Conservation (phyloP, 2,888 invertebrate genomes). For the Dryobotodes eremita region DNA sequence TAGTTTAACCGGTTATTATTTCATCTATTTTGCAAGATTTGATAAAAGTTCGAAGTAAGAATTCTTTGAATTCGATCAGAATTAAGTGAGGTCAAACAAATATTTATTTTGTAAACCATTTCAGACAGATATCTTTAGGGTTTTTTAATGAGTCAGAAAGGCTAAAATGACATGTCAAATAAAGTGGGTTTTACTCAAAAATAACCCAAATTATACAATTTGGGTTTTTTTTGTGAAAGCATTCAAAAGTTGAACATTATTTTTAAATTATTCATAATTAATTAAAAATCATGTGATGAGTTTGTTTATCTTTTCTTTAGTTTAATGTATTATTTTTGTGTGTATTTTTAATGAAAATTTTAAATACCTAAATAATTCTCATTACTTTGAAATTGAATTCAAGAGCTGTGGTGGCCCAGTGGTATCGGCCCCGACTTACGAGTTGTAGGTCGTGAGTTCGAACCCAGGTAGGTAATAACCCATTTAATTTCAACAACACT, state of each 20-base stretch:
- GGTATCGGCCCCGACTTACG: too few species aligned
- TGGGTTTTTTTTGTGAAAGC: neutral
- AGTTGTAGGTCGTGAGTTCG: too few species aligned
- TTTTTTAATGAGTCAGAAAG: neutral
- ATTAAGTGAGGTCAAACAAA: constrained; percentile 1
- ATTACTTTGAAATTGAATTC: neutral
- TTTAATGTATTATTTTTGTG: neutral
- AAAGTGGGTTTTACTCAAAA: constrained; percentile 3
- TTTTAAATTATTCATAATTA: neutral
- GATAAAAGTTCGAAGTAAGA: neutral
- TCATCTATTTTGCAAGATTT: neutral
- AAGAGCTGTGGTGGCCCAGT: too few species aligned
- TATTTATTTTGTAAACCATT: neutral
- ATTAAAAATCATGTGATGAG: neutral
- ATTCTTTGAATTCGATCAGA: neutral
- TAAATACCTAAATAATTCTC: neutral
- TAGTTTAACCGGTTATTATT: neutral
- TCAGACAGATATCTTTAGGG: neutral
- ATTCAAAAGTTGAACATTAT: neutral
- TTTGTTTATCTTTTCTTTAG: neutral
- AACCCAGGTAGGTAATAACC: too few species aligned
- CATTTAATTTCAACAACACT: too few species aligned
- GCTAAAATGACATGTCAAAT: neutral
- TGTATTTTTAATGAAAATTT: neutral
- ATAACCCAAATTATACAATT: neutral